Evolutionary conservation across 1,140 invertebrate genomes (phyloP).

Genomic region (Drosophila sp.): DNA sequence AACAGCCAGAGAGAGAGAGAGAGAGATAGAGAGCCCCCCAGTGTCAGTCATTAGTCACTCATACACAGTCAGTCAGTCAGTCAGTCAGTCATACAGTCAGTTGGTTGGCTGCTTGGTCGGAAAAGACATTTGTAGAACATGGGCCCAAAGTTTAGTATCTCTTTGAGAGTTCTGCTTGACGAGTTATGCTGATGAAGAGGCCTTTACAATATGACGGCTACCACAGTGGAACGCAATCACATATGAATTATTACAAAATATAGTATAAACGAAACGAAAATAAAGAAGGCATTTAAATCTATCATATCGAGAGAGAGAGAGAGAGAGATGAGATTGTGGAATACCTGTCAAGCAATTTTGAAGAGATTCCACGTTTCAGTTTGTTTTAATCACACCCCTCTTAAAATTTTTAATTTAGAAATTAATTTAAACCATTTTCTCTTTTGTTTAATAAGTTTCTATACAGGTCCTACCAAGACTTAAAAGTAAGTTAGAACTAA

Average conservation of each 20-base stretch:
- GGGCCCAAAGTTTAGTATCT: conserved; percentile 33
- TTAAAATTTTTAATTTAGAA: no score
- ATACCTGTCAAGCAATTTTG: no score
- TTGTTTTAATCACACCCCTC: no score
- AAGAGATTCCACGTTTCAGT: no score
- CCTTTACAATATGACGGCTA: conserved; percentile 43
- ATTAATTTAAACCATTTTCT: no score
- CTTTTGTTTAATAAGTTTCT: no score
- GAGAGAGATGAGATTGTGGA: no score
- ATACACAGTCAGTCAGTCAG: conserved; percentile 26
- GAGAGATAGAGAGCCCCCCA: not conserved
- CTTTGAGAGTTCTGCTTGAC: conserved; percentile 67
- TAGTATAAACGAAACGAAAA: not conserved
- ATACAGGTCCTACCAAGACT: no score
- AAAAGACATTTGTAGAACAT: conserved; percentile 52
- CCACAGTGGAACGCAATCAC: conserved; percentile 32
- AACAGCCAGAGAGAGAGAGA: conserved; percentile 5
- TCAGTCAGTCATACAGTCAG: conserved; percentile 26
- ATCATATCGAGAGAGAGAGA: no score
- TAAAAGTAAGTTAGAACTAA: no score
- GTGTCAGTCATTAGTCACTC: conserved; percentile 39
- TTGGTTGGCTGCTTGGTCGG: not conserved
- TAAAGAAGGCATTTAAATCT: not conserved
- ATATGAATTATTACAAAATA: not conserved
- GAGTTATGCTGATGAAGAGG: conserved; percentile 75